phyloP scores from a whole-genome alignment of 2,888 invertebrate species.

The Thymelicus sylvestris region DNA sequence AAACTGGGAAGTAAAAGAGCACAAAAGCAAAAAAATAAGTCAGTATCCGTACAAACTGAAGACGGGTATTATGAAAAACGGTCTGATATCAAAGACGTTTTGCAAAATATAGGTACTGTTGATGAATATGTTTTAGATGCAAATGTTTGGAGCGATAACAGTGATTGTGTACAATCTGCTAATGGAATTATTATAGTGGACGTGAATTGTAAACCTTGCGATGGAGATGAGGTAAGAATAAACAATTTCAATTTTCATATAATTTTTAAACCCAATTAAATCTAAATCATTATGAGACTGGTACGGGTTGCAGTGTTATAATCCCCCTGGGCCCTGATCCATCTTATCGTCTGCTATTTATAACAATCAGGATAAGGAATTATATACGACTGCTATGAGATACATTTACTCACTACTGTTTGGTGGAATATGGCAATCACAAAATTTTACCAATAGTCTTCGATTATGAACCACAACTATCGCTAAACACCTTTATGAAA shows the following conservation, averaged over 20 bases:
- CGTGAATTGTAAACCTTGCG: background rate
- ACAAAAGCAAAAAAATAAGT: slow-evolving; percentile 39
- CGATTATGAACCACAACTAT: no score
- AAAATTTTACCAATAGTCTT: no score
- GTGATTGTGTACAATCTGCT: background rate
- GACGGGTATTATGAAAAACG: slow-evolving; percentile 18
- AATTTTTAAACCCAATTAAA: no score
- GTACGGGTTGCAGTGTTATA: no score
- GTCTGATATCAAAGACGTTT: slow-evolving; percentile 6
- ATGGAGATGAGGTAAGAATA: background rate
- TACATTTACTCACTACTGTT: no score
- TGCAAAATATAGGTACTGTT: slow-evolving; percentile 1
- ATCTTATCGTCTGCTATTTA: no score
- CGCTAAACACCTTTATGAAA: no score
- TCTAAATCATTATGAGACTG: no score
- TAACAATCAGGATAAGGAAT: no score
- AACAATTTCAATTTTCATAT: background rate
- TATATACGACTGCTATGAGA: no score
- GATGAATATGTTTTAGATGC: slow-evolving; percentile 3
- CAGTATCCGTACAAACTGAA: slow-evolving; percentile 45
- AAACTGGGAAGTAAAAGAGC: slow-evolving; percentile 18
- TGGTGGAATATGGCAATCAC: no score
- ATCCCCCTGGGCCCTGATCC: no score
- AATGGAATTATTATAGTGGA: background rate
- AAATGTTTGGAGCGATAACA: background rate